These are phyloP conservation scores for Micropterix aruncella DNA, from an alignment of 2,888 invertebrate genomes.

Conservation along the genomic window DNA sequence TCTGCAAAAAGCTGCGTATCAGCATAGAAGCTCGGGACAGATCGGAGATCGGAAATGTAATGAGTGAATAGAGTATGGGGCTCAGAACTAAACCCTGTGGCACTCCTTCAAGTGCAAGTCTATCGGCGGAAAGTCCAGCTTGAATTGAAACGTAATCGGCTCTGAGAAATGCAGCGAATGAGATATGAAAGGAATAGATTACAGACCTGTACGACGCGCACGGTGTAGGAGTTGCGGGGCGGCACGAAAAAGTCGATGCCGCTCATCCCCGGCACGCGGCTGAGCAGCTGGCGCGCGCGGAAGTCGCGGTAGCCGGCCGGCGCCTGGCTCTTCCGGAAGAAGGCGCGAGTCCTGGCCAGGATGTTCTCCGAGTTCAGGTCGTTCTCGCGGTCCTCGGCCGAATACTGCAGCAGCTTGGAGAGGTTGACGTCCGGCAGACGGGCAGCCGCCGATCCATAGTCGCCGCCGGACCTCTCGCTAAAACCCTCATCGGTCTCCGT, in stretches of 20 bases:
- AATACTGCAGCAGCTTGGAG: conserved; percentile 30
- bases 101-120: no score
- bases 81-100: no score
- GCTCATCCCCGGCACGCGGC: conserved; percentile 40
- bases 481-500: conserved; percentile 22
- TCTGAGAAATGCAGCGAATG: no score
- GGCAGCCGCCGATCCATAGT: conserved; percentile 38
- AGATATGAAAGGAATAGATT: no score
- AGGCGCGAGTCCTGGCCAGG: neutral
- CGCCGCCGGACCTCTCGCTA: conserved; percentile 43
- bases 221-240: conserved; percentile 23
- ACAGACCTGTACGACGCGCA: conserved; percentile 48
- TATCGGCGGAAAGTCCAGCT: no score
- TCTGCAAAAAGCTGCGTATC: no score
- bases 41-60: no score
- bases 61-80: no score
- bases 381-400: conserved; percentile 20
- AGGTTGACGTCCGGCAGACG: conserved; percentile 44
- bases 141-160: no score
- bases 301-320: conserved; percentile 1
- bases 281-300: conserved; percentile 14
- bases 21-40: no score
- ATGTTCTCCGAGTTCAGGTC: conserved; percentile 5
- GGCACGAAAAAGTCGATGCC: conserved; percentile 46
- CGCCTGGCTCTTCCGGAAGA: no score